Evolutionary conservation across 2,888 invertebrate species (phyloP).

Genomic region (Oxyteleia sp.): DNA sequence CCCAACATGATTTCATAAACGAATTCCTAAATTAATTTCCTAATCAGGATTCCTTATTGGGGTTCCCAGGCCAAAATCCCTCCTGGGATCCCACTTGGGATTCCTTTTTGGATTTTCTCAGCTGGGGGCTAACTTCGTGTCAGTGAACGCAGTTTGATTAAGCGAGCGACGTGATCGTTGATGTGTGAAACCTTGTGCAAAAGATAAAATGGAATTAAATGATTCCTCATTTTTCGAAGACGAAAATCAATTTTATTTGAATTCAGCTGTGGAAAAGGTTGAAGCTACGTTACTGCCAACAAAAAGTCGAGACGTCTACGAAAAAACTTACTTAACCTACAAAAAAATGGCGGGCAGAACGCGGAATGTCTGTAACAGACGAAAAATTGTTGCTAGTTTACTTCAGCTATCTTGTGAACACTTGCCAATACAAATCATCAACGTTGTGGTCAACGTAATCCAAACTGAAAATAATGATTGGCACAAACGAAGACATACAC

Average conservation of each 20-base stretch:
- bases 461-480: conserved; percentile 10
- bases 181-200: neutral
- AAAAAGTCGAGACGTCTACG: neutral
- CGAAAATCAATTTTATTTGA: conserved; percentile 14
- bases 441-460: conserved; percentile 73
- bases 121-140: too few relatives aligned
- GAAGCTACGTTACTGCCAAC: conserved; percentile 2
- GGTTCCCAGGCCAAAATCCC: too few relatives aligned
- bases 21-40: too few relatives aligned
- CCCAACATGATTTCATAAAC: too few relatives aligned
- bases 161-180: neutral
- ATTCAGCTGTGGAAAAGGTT: conserved; percentile 9
- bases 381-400: conserved; percentile 57
- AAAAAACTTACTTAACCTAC: conserved; percentile 9
- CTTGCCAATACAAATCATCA: conserved; percentile 67
- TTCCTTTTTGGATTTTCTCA: too few relatives aligned
- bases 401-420: conserved; percentile 71
- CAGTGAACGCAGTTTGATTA: conserved; percentile 3
- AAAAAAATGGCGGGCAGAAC: conserved; percentile 12
- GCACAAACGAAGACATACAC: neutral
- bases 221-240: neutral
- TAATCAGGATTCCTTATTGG: too few relatives aligned
- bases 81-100: too few relatives aligned
- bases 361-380: neutral
- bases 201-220: neutral